Conservation (phyloP, 2,888 invertebrate genomes). For the Empis stercorea region DNA sequence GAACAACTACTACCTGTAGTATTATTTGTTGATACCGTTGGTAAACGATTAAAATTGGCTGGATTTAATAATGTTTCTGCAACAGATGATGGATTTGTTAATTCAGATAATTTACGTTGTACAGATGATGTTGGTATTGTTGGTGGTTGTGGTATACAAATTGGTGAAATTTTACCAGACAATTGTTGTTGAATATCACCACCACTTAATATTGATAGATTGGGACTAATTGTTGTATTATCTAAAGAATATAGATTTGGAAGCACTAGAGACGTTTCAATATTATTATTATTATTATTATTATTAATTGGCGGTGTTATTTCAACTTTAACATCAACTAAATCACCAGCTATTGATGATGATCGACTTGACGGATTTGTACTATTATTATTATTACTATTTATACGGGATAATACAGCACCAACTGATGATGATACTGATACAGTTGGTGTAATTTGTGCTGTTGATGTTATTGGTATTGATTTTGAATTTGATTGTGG, state of each 20-base stretch:
- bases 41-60: slow-evolving; percentile 31
- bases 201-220: slow-evolving; percentile 13
- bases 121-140: slow-evolving; percentile 12
- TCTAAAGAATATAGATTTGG: slow-evolving; percentile 34
- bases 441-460: background rate
- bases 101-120: slow-evolving; percentile 31
- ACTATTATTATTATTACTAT: slow-evolving; percentile 23
- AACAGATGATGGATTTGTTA: slow-evolving; percentile 15
- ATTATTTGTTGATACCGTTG: slow-evolving; percentile 14
- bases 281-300: slow-evolving; percentile 25
- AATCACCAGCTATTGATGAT: slow-evolving; percentile 33
- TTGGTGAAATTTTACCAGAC: slow-evolving; percentile 17
- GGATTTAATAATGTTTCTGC: slow-evolving; percentile 32
- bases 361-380: slow-evolving; percentile 36
- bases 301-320: slow-evolving; percentile 30
- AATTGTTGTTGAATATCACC: slow-evolving; percentile 27
- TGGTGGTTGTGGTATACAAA: slow-evolving; percentile 19
- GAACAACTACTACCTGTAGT: slow-evolving; percentile 28
- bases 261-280: slow-evolving; percentile 22
- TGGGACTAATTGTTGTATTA: slow-evolving; percentile 29
- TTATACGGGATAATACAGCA: no score
- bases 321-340: slow-evolving; percentile 36
- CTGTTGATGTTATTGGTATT: background rate
- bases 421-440: no score
- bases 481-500: background rate